A percentile compares a stretch with the other conserved stretches of the same genome.
Conservation (phyloP, 23 tunicate species). For the Ascidia mentula region DNA sequence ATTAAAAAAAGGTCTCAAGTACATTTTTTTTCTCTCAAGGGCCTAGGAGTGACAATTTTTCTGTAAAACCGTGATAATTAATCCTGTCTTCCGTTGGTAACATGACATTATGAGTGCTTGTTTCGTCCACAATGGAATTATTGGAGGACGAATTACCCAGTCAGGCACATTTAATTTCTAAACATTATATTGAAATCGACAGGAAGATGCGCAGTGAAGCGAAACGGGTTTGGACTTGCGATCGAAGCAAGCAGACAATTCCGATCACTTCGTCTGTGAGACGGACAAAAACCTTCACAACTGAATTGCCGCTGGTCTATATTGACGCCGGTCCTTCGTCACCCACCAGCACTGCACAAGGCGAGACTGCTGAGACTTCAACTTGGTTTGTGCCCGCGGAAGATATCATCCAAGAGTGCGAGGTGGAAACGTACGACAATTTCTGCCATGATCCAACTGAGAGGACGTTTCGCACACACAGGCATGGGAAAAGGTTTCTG, state of each 20-base stretch:
- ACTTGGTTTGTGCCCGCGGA: background rate
- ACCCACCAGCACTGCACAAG: background rate
- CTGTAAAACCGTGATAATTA: too few relatives aligned
- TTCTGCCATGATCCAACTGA: background rate
- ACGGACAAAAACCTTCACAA: background rate
- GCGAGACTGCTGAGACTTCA: background rate
- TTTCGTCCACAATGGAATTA: too few relatives aligned
- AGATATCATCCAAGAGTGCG: background rate
- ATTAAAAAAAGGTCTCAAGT: too few relatives aligned
- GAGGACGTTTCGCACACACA: background rate
- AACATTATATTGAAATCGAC: background rate
- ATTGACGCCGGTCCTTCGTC: background rate
- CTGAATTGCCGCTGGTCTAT: background rate
- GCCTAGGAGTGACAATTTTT: too few relatives aligned
- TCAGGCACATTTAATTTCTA: too few relatives aligned
- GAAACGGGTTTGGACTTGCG: background rate
- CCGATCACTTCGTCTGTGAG: background rate
- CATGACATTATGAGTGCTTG: too few relatives aligned
- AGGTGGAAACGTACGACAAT: background rate
- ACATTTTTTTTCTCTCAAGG: too few relatives aligned
- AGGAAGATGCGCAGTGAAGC: background rate
- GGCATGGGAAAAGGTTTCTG: background rate
- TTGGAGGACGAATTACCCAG: too few relatives aligned
- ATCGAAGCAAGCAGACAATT: background rate
- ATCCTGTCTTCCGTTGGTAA: too few relatives aligned